Base-by-base conservation (phyloP, 1,140 invertebrate species). In the Drosophila seguyi region DNA sequence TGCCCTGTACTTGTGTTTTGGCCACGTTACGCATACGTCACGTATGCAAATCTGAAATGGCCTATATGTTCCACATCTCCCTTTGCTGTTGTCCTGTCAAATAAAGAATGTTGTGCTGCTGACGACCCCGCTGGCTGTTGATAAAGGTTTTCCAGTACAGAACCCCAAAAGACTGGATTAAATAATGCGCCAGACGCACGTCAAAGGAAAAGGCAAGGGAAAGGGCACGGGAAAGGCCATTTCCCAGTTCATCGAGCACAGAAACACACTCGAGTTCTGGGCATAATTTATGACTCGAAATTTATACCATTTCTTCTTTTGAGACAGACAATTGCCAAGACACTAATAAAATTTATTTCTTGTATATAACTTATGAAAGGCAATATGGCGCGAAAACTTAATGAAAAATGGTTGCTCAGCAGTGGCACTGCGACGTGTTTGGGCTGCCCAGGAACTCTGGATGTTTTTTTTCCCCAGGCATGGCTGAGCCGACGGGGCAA, bases 311-410 rank as follows among this genome's bases (percentile, higher is more conserved):
- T 75, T 65, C 59, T 53, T 58, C 55, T 38, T 63, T 42, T 8
- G 36, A 79, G 59, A 65, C 77, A 78, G 67, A 67, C 68, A 68
- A 84, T 84, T 84, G 72, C 71, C 80, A 65, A 53, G 67, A 31
- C 59, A 58, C 67, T 67, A 85, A 87, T 86, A 82, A 87, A 87
- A 80, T 73, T 50, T 73, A 68, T 85, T 72, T 73, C 57, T 44
- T 60, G 42, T 69, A 45, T 68, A 63, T 57, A 61, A 69, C 42
- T 50, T 77, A 60, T 75, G 80, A 60, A 76, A 66, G 42, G 82
- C 75, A 75, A 87, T 79, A 82, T 77, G 79, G 67, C 75, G 75
- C 68, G 74, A 87, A 87, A 81, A 87, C 83, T 75, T 87, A 82
- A 87, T 87, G 75, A 86, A 86, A 87, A 87, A 87, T 79, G 79